These are phyloP conservation scores for Lymantria monacha DNA, from an alignment of 2,888 invertebrate genomes.

Conservation along the genomic window DNA sequence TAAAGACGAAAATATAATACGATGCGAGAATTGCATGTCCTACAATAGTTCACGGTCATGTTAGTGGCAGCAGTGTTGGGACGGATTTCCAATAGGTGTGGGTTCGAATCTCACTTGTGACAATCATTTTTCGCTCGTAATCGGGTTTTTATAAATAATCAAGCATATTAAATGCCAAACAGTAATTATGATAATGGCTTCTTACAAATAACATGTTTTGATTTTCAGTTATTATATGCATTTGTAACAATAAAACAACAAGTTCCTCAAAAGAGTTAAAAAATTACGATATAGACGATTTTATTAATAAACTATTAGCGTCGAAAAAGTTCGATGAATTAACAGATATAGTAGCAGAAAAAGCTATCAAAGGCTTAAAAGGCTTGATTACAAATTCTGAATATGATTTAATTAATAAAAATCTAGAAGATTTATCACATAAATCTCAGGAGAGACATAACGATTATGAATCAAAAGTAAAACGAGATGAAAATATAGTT, in stretches of 20 bases:
- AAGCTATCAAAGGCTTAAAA: constrained; percentile 13
- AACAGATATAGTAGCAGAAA: constrained; percentile 19
- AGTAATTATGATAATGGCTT: too few relatives aligned
- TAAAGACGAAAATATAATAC: too few relatives aligned
- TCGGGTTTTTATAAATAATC: too few relatives aligned
- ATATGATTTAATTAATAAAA: background rate
- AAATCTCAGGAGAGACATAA: background rate
- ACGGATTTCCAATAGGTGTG: too few relatives aligned
- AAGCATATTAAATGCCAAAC: too few relatives aligned
- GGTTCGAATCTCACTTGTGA: too few relatives aligned
- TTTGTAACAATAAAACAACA: constrained; percentile 11
- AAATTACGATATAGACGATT: constrained; percentile 13
- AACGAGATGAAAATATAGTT: background rate
- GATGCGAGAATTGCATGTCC: too few relatives aligned
- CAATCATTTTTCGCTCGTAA: too few relatives aligned
- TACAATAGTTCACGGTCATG: too few relatives aligned
- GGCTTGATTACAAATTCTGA: background rate
- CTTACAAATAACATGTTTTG: too few relatives aligned
- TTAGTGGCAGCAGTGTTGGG: too few relatives aligned
- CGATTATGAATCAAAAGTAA: background rate
- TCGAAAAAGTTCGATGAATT: constrained; percentile 21
- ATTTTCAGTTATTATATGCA: constrained; percentile 14
- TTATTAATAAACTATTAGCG: constrained; percentile 15
- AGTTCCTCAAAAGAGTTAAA: background rate
- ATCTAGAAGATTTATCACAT: background rate